phyloP scores from a whole-genome alignment of 2,888 invertebrate species.

The Amblyjoppa proteus region DNA sequence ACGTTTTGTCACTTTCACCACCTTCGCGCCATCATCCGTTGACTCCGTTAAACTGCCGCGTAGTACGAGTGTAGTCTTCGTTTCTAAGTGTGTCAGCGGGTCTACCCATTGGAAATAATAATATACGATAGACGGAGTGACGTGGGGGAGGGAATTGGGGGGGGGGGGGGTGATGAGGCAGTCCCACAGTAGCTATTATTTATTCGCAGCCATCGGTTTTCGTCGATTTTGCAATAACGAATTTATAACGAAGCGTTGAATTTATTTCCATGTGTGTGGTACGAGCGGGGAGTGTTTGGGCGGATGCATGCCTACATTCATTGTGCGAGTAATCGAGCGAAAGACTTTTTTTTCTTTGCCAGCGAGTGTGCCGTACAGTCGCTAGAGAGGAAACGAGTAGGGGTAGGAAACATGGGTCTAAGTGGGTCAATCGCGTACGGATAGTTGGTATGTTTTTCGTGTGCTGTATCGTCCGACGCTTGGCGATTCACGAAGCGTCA shows the following conservation, averaged over 20 bases:
- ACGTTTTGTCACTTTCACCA: conserved; percentile 79
- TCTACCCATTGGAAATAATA: conserved; percentile 77
- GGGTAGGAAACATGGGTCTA: conserved; percentile 69
- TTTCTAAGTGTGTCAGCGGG: conserved; percentile 79
- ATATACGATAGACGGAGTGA: conserved; percentile 70
- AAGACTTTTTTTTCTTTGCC: conserved; percentile 15
- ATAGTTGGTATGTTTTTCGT: conserved; percentile 17
- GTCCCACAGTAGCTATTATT: background rate
- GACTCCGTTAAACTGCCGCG: conserved; percentile 17
- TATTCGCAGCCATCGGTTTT: conserved; percentile 15
- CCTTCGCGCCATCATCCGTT: conserved; percentile 50
- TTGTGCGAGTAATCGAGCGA: background rate
- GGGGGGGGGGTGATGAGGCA: background rate
- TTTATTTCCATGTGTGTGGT: background rate
- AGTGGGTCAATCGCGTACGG: conserved; percentile 70
- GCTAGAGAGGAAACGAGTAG: conserved; percentile 50
- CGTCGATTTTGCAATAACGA: conserved; percentile 4
- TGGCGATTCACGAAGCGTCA: conserved; percentile 14
- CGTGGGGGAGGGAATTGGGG: background rate
- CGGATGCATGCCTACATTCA: background rate
- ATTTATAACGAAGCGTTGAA: background rate
- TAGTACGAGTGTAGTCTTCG: conserved; percentile 63
- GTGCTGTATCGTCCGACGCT: background rate
- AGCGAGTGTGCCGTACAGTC: conserved; percentile 11
- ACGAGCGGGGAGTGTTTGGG: background rate